A percentile compares a stretch with the other conserved stretches of the same genome.
phyloP scores from a whole-genome alignment of 1,140 invertebrate species.

The Diorhabda sublineata region DNA sequence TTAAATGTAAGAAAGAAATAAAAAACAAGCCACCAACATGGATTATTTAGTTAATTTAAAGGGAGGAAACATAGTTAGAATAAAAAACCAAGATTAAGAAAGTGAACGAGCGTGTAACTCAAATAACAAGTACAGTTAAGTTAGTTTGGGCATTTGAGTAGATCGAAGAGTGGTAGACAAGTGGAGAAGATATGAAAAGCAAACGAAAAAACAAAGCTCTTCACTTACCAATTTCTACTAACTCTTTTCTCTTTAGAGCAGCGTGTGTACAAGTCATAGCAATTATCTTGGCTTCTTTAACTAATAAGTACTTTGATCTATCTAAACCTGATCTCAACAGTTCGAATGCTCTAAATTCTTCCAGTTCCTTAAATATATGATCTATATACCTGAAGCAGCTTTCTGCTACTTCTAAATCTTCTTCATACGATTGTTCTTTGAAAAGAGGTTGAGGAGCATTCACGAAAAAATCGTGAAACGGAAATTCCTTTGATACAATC shows the following conservation, averaged over 20 bases:
- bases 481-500: constrained; percentile 74
- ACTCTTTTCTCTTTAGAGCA: constrained; percentile 91
- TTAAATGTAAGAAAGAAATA: no score
- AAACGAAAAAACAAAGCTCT: no score
- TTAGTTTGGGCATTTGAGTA: no score
- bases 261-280: constrained; percentile 99
- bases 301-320: constrained; percentile 91
- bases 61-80: no score
- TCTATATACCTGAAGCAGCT: constrained; percentile 95
- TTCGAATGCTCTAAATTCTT: constrained; percentile 98
- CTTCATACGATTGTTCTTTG: constrained; percentile 70
- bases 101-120: no score
- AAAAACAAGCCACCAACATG: no score
- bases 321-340: constrained; percentile 90
- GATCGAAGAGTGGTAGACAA: no score
- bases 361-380: constrained; percentile 93
- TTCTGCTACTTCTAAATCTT: constrained; percentile 87
- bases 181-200: no score
- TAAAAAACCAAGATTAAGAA: no score
- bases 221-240: constrained; percentile 81
- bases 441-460: constrained; percentile 93
- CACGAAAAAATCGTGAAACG: constrained; percentile 87
- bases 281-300: constrained; percentile 99
- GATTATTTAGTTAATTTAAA: no score
- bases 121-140: no score